Evolutionary conservation across 2,113 vertebrate species (phyloP), one percentile per base, ranked within the genome.

Genomic region (Lagopus muta): DNA sequence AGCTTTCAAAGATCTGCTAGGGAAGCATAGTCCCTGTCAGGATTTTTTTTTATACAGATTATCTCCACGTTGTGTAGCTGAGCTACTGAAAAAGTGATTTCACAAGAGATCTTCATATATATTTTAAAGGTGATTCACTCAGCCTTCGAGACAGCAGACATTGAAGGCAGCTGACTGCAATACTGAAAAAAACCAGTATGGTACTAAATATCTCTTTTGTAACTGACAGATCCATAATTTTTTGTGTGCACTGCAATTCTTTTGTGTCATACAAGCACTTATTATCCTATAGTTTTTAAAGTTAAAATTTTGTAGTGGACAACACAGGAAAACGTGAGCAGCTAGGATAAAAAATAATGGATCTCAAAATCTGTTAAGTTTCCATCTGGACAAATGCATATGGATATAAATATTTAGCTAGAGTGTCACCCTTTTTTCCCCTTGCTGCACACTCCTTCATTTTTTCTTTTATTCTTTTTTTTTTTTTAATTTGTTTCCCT

Each of bases 41-140:
- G 80, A 93, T 90, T 96, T 95, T 43, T 40, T 95, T 43, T 42
- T 50, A 94, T 95, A 86, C 64, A 92, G 92, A 93, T 93, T 95
- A 91, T 74, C 85, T 93, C 69, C 91, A 88, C 70, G 54, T 93
- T 81, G 73, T 92, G 70, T 60, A 76, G 75, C 92, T 95, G 82
- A 91, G 87, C 79, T 88, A 86, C 86, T 89, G 87, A 96, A 79
- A 95, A 95, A 93, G 48, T 91, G 93, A 89, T 96, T 96, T 95
- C 79, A 70, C 82, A 90, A 86, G 86, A 96, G 92, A 93, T 96
- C 91, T 93, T 94, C 94, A 91, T 91, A 91, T 93, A 80, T 94
- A 87, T 95, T 94, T 93, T 90, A 92, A 93, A 91, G 85, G 93
- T 89, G 84, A 95, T 94, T 95, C 94, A 89, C 60, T 95, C 67